Base-by-base conservation (phyloP, 2,888 invertebrate species). In the Busseola fusca region DNA sequence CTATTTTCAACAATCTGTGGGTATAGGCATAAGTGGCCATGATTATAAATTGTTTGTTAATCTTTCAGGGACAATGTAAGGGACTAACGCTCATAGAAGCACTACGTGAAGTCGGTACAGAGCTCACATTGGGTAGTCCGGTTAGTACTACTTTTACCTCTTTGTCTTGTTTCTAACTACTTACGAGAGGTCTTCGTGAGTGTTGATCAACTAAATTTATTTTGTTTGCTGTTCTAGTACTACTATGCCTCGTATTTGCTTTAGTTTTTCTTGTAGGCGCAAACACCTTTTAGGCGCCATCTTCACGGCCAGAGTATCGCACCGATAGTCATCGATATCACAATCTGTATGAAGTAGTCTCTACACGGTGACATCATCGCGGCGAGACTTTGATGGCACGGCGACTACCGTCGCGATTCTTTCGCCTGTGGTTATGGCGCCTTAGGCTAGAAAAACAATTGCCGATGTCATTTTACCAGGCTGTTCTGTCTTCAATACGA, bases 81-180 rank as follows among this genome's bases (percentile, higher is more conserved):
- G 92, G 92, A 14, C 82, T 87, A 3, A 93, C 93, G 0, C 76
- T 93, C 3, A 87, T 80, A 70, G 92, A 93, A 85, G 89, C 88
- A 14, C 77, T 93, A 21, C 80, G 67, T 45, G 69, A 81, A 30
- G 86, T 88, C 42, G 87, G 85, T 7, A 82, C 85, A 50, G 87
- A 78, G 27, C 72, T 89, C 14, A 77, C 52, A 25, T 58, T 42
- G 1, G 52, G 42, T n/a, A 69, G 68, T 42, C 71, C 80, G 52
- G 87, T 89, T 72, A 86, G 75, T 84, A 69, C 59, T 62, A 58
- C 21, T 52, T 14, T n/a, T 42, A 40, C 14, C 0, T 37, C 1
- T 50, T 27, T 14, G 5, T 34, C 40, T 18, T 2, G 12, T 6
- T n/a, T 18, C 18, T 59, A 25, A 25, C 18, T 40, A 25, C 1